phyloP scores from a whole-genome alignment of 1,140 invertebrate genomes.

The Druon quercuslanigerum region DNA sequence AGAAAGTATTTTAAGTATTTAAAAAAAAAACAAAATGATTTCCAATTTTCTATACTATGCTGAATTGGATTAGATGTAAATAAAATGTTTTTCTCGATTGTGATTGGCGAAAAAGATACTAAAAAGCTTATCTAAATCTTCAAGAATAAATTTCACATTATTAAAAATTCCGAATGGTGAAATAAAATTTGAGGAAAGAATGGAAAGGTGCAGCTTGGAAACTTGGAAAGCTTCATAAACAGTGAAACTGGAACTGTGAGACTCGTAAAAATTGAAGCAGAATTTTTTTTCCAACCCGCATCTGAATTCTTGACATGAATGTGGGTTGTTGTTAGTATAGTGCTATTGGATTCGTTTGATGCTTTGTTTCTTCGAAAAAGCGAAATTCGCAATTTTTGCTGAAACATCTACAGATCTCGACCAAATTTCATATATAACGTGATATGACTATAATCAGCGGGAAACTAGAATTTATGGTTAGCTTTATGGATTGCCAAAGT shows the following conservation, averaged over 20 bases:
- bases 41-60: neutral
- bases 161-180: neutral
- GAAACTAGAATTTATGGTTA: no score
- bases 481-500: no score
- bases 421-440: no score
- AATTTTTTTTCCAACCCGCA: slow-evolving; percentile 11
- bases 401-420: no score
- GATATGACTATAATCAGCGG: no score
- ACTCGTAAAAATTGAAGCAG: slow-evolving; percentile 18
- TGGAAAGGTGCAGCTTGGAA: neutral
- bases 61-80: no score
- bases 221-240: neutral
- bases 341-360: neutral
- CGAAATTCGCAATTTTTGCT: no score
- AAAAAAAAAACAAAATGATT: no score
- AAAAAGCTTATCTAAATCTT: slow-evolving; percentile 12
- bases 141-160: slow-evolving; percentile 16
- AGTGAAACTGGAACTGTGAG: slow-evolving; percentile 3
- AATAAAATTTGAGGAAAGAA: slow-evolving; percentile 7
- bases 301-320: slow-evolving; percentile 4
- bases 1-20: neutral
- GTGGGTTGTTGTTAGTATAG: neutral
- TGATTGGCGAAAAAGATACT: neutral
- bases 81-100: no score
- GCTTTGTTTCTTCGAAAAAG: neutral